Percentiles rank a stretch among this genome's conserved stretches.
These are phyloP conservation scores for Calidris pygmaea DNA, from an alignment of 2,113 vertebrate species.

Conservation along the genomic window DNA sequence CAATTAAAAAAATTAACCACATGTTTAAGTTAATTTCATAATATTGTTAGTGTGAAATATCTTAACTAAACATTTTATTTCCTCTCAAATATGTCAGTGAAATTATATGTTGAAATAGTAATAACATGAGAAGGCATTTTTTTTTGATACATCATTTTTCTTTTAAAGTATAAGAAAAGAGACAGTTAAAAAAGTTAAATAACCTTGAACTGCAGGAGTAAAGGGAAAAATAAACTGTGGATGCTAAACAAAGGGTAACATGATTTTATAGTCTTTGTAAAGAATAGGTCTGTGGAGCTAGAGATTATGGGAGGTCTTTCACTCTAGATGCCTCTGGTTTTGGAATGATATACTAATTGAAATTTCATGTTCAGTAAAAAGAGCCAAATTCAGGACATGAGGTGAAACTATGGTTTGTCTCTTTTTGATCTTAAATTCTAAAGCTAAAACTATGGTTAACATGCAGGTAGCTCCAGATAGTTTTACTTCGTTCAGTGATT, in stretches of 20 bases:
- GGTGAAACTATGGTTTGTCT: not conserved
- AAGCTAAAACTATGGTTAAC: not conserved
- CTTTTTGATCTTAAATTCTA: not conserved
- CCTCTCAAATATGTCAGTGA: not conserved
- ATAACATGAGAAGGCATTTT: not conserved
- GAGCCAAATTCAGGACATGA: not conserved
- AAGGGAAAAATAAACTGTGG: not conserved
- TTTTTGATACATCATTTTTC: not conserved
- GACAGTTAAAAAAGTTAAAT: not conserved
- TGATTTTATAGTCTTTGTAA: not conserved
- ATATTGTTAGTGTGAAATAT: not conserved
- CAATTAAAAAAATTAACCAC: not conserved
- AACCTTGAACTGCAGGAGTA: not conserved
- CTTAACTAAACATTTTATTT: not conserved
- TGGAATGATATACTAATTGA: not conserved
- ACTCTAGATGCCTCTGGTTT: not conserved
- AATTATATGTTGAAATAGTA: not conserved
- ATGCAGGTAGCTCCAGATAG: not conserved
- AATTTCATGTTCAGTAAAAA: not conserved
- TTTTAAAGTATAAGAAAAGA: not conserved
- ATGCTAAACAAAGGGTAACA: not conserved
- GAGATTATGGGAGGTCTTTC: not conserved
- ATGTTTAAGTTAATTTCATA: not conserved
- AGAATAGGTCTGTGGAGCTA: not conserved
- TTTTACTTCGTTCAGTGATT: not conserved